phyloP scores from a whole-genome alignment of 2,888 invertebrate genomes.

The Crematogaster levior region DNA sequence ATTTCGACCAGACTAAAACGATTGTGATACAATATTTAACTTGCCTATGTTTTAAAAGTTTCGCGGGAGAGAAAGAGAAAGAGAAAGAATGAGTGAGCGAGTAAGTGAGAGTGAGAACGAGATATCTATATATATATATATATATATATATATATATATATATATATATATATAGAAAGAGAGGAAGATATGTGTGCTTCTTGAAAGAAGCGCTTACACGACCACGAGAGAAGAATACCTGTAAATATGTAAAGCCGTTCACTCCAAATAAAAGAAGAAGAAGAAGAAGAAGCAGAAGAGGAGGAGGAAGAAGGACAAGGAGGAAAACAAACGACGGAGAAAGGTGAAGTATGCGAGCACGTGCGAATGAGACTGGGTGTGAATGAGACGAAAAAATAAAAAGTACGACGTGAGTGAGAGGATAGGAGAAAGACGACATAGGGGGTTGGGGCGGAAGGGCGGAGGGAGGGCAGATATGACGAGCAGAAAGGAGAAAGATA shows the following conservation, averaged over 20 bases:
- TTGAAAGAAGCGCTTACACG: constrained; percentile 69
- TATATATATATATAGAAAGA: constrained; percentile 7
- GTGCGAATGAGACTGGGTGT: constrained; percentile 38
- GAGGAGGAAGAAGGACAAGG: constrained; percentile 56
- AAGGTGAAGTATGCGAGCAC: constrained; percentile 47
- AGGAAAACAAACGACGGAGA: constrained; percentile 50
- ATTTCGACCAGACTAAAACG: constrained; percentile 85
- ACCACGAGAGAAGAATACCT: constrained; percentile 78
- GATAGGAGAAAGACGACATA: not conserved
- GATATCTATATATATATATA: not conserved
- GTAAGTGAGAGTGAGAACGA: constrained; percentile 36
- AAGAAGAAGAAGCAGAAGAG: constrained; percentile 44
- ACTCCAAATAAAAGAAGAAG: constrained; percentile 21
- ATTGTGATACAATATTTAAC: constrained; percentile 86
- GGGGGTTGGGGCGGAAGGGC: constrained; percentile 42
- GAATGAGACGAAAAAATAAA: constrained; percentile 52
- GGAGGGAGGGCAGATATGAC: constrained; percentile 53
- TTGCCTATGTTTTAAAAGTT: constrained; percentile 83
- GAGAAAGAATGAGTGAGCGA: constrained; percentile 56
- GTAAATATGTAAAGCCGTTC: constrained; percentile 79
- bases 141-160: not conserved
- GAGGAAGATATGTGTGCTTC: constrained; percentile 68
- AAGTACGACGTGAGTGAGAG: constrained; percentile 35
- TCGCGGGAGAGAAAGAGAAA: constrained; percentile 41
- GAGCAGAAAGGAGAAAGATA: constrained; percentile 59